Percentiles rank a stretch among this genome's conserved stretches.
These are phyloP conservation scores for Phyllostomus discolor DNA, from an alignment of 2,113 vertebrate genomes.

Conservation along the genomic window DNA sequence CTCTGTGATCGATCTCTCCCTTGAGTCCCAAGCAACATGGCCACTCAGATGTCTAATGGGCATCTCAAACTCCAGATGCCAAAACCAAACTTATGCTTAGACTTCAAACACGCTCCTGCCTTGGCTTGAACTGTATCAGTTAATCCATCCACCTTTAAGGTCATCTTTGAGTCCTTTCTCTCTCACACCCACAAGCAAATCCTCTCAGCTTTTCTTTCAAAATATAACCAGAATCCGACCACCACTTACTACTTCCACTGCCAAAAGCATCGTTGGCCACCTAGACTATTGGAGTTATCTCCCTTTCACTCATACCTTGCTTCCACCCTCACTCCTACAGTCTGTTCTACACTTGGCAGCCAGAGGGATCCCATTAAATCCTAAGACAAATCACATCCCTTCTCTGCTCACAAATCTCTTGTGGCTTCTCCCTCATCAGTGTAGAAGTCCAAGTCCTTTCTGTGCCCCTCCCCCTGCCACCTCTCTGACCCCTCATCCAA, in stretches of 20 bases:
- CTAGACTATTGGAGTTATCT: neutral
- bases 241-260: neutral
- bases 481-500: neutral
- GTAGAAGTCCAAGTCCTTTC: neutral
- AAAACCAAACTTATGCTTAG: neutral
- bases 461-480: neutral
- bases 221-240: neutral
- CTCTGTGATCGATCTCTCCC: neutral
- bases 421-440: neutral
- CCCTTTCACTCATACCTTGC: neutral
- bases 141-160: neutral
- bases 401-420: neutral
- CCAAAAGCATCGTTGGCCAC: neutral
- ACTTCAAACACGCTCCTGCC: neutral
- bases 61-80: neutral
- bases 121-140: neutral
- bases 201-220: neutral
- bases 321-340: neutral
- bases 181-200: neutral
- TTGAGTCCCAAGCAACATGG: neutral
- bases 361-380: neutral
- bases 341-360: neutral
- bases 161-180: constrained; percentile 1
- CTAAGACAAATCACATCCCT: neutral
- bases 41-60: neutral